Evolutionary conservation across 2,888 invertebrate genomes (phyloP), one percentile per base, ranked within the genome.

Genomic region (Stenodera caucasica): DNA sequence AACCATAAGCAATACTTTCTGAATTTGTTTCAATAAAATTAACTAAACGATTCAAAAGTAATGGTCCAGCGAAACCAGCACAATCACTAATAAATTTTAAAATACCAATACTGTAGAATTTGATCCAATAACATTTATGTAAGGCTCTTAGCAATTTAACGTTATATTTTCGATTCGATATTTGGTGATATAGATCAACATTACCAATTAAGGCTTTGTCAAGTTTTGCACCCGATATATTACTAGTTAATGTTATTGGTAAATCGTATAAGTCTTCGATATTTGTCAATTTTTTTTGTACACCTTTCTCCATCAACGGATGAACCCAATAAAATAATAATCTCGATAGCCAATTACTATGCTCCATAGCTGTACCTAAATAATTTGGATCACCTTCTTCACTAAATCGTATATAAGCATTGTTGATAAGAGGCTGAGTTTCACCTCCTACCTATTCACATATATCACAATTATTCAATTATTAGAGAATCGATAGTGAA

Each of bases 251-350:
- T 51, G 84, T 81, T 23, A 84, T 82, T 0, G 92, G 96, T 57
- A 96, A 80, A 77, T 94, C 93, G 80, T 89, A 94, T 0, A 96
- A 81, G 78, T 94, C 94, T 72, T 94, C 94, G 0, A 90, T 82
- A 71, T 86, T 86, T 67, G 84, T 85, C 35, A 96, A 77, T 72
- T 88, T 86, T 6, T 90, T 89, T 35, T 86, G 84, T 14, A 88
- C 82, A 0, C 95, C 96, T 82, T 94, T 94, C 60, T 85, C 80
- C 79, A 97, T 89, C 58, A 97, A 80, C 2, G 92, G 91, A 66
- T 89, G 86, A 1, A 95, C 94, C 97, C 97, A 97, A 63, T 87
- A 83, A 78, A 97, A 94, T 23, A 90, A 80, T n/a, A 96, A 81
- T 74, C 87, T 88, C 0, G 94, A 93, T 2, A 89, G 73, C 74